Evolutionary conservation across 2,113 vertebrate species (phyloP).

Genomic region (Panthera tigris): DNA sequence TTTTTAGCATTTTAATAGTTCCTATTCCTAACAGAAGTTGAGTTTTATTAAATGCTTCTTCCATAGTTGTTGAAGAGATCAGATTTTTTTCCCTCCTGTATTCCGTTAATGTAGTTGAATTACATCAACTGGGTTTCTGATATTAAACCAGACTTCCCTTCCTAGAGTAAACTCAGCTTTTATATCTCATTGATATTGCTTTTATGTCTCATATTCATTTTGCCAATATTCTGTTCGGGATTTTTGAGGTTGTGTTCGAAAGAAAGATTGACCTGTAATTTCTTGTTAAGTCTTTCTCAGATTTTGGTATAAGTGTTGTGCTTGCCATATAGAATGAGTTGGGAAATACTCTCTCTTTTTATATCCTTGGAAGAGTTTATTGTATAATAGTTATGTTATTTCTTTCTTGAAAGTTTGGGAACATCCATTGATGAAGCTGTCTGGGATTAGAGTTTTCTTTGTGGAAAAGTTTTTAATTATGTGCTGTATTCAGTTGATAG

Average conservation of each 20-base stretch:
- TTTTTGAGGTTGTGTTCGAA: constrained; percentile 16
- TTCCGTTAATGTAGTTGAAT: not conserved
- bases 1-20: not conserved
- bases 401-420: not conserved
- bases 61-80: not conserved
- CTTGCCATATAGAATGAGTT: not conserved
- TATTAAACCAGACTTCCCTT: not conserved
- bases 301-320: not conserved
- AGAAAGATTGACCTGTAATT: not conserved
- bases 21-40: not conserved
- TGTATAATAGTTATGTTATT: not conserved
- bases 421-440: not conserved
- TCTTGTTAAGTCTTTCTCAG: not conserved
- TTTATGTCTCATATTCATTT: not conserved
- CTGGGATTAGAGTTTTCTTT: not conserved
- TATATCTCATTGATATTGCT: not conserved
- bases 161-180: not conserved
- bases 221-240: not conserved
- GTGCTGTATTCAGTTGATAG: not conserved
- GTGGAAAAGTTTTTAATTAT: not conserved
- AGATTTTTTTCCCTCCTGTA: not conserved
- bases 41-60: not conserved
- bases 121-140: not conserved
- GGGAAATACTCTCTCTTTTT: not conserved
- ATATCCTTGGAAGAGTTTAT: not conserved